Conservation (phyloP, 2,113 vertebrate species). For the Edolisoma coerulescens region DNA sequence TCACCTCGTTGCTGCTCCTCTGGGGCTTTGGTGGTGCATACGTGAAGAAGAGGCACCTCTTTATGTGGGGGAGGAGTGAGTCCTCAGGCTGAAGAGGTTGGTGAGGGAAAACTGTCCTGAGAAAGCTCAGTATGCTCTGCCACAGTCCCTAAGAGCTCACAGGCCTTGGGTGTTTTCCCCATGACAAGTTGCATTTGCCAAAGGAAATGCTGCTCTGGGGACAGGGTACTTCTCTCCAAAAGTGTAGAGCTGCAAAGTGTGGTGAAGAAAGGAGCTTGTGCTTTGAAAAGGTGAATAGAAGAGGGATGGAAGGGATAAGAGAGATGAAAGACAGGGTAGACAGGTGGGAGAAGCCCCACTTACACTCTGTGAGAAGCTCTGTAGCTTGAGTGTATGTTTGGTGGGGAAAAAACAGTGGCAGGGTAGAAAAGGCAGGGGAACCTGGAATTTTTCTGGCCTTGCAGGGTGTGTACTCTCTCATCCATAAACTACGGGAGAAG, state of each 20-base stretch:
- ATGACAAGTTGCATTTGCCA: not conserved
- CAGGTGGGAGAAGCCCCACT: not conserved
- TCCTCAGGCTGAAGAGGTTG: not conserved
- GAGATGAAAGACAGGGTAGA: not conserved
- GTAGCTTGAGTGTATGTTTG: not conserved
- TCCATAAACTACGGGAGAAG: not conserved
- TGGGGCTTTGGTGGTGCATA: not conserved
- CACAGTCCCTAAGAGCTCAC: not conserved
- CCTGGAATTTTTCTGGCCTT: not conserved
- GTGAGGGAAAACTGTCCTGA: not conserved
- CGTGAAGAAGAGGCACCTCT: not conserved
- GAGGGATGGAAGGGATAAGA: not conserved
- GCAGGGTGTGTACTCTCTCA: not conserved
- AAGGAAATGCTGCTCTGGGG: not conserved
- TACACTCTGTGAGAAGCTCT: rapidly evolving
- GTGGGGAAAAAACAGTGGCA: not conserved
- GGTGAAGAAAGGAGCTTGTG: not conserved
- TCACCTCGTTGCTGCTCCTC: not conserved
- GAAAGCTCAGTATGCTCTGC: not conserved
- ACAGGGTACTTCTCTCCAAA: not conserved
- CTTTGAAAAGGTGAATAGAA: not conserved
- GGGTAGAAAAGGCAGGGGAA: not conserved
- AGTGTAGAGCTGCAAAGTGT: not conserved
- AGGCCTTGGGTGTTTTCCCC: not conserved
- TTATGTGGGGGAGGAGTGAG: not conserved